Conservation (phyloP, 2,888 invertebrate species). For the Listrodromus nycthemerus region DNA sequence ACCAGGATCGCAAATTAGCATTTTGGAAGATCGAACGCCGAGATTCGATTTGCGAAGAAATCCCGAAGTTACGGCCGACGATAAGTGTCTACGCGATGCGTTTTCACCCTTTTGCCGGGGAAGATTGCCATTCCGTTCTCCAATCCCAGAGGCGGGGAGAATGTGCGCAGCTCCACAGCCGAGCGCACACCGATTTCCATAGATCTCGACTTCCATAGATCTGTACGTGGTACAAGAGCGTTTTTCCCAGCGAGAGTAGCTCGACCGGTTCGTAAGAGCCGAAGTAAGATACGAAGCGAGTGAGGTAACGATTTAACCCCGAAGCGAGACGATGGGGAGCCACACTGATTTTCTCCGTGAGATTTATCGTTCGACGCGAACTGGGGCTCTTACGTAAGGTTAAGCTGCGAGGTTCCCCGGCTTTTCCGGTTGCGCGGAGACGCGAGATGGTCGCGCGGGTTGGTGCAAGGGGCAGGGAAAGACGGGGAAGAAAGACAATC, state of each 20-base stretch:
- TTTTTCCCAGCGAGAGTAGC: constrained; percentile 10
- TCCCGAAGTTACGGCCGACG: neutral
- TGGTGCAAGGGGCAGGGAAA: constrained; percentile 7
- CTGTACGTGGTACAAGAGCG: constrained; percentile 7
- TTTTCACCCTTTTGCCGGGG: neutral
- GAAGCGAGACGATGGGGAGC: constrained; percentile 64
- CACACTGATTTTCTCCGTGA: constrained; percentile 68
- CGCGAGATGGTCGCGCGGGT: neutral
- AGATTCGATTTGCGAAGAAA: constrained; percentile 4
- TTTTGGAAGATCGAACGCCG: neutral
- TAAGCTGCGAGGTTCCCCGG: constrained; percentile 58
- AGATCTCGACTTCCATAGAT: neutral
- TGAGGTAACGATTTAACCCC: constrained; percentile 59
- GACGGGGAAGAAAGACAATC: constrained; percentile 36
- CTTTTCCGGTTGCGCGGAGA: constrained; percentile 28
- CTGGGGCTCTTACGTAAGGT: constrained; percentile 63
- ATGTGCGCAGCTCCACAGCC: neutral
- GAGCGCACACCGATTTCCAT: constrained; percentile 7
- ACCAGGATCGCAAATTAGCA: neutral
- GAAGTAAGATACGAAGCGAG: constrained; percentile 58
- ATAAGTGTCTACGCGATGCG: neutral
- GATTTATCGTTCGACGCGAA: constrained; percentile 66
- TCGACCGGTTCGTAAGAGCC: constrained; percentile 5
- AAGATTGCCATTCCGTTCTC: neutral
- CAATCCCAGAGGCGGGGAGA: neutral